A percentile compares a stretch with the other conserved stretches of the same genome.
Evolutionary conservation across 1,140 invertebrate species (phyloP).

Genomic region (Drosophila arizonae): DNA sequence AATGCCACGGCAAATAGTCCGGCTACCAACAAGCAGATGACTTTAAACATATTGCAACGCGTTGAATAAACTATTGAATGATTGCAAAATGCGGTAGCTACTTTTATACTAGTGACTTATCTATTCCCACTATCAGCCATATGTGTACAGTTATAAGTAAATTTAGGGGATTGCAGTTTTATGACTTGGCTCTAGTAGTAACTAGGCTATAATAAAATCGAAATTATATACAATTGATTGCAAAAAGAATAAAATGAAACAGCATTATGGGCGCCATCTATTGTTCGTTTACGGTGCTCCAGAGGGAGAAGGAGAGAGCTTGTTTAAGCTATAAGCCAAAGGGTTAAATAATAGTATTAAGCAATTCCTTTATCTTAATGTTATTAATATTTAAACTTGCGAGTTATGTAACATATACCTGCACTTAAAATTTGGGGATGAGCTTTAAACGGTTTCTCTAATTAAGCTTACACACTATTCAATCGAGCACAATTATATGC

Average conservation of each 20-base stretch:
- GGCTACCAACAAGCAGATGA: constrained; percentile 2
- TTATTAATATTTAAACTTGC: too few species aligned
- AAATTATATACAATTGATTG: too few species aligned
- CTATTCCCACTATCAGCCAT: background rate
- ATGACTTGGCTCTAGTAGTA: background rate
- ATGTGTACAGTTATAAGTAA: background rate
- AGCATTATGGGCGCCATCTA: background rate
- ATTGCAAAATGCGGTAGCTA: background rate
- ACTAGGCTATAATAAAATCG: background rate
- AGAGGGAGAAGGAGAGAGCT: too few species aligned
- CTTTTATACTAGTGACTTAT: constrained; percentile 5
- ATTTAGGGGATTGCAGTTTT: background rate
- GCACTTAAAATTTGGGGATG: background rate
- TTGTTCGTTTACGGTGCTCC: background rate
- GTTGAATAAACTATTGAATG: background rate
- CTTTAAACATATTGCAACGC: constrained; percentile 12
- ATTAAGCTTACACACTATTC: constrained; percentile 42
- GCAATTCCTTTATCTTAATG: too few species aligned
- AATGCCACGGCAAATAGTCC: constrained; percentile 11
- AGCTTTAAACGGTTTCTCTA: background rate
- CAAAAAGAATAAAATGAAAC: too few species aligned
- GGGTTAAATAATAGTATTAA: too few species aligned
- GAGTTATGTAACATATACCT: too few species aligned
- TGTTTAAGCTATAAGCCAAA: too few species aligned
- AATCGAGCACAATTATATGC: constrained; percentile 57